Conservation (phyloP, 2,888 invertebrate species). For the Andricus curvator region DNA sequence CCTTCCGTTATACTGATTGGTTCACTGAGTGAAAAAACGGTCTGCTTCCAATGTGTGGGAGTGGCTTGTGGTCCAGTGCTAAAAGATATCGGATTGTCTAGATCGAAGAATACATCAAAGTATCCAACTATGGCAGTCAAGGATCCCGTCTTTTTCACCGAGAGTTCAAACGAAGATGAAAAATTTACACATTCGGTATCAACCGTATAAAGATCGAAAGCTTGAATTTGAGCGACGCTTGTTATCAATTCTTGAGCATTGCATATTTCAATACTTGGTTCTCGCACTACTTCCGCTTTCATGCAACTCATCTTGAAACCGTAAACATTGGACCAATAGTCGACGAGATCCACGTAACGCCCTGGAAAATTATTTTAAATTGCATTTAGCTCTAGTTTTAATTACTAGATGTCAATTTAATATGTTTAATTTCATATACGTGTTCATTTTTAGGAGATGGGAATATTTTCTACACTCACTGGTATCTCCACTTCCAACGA, state of each 20-base stretch:
- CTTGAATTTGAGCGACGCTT: conserved; percentile 71
- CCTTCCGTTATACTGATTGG: conserved; percentile 86
- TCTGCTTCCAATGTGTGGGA: conserved; percentile 97
- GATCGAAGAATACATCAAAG: conserved; percentile 93
- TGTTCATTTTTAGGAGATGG: background rate
- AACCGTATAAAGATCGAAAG: conserved; percentile 87
- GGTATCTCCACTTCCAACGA: conserved; percentile 89
- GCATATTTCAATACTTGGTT: conserved; percentile 85
- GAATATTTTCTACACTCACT: conserved; percentile 75
- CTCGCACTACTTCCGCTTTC: conserved; percentile 89
- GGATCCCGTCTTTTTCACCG: conserved; percentile 82
- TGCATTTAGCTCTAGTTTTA: background rate
- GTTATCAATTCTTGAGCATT: conserved; percentile 73
- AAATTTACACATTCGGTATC: conserved; percentile 86
- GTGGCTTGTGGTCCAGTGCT: conserved; percentile 88
- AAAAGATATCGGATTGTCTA: conserved; percentile 84
- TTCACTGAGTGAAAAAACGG: conserved; percentile 90
- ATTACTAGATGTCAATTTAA: too few species aligned
- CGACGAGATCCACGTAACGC: conserved; percentile 86
- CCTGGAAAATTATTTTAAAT: conserved; percentile 78
- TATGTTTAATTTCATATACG: conserved; percentile 5
- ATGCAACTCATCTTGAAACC: conserved; percentile 96
- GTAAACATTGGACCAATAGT: conserved; percentile 96
- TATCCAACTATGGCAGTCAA: conserved; percentile 93
- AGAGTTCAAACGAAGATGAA: conserved; percentile 84